A percentile compares a stretch with the other conserved stretches of the same genome.
phyloP scores from a whole-genome alignment of 2,113 vertebrate species.

The Dicentrarchus labrax region DNA sequence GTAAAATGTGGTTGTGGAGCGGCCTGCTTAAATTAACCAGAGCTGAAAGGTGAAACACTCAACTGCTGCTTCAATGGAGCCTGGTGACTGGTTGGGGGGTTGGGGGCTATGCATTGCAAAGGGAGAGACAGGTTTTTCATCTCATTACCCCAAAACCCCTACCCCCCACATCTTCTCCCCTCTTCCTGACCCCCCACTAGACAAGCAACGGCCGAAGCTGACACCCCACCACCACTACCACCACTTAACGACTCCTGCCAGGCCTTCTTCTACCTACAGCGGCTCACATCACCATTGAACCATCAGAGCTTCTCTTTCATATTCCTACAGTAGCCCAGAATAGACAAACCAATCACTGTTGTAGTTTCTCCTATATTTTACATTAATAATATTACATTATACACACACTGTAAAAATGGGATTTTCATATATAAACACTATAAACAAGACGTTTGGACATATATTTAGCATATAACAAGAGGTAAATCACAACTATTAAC shows the following conservation, averaged over 20 bases:
- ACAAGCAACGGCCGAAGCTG: slow-evolving; percentile 56
- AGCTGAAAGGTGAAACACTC: slow-evolving; percentile 74
- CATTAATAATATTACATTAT: too few species aligned
- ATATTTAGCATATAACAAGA: not conserved
- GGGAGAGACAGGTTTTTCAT: slow-evolving; percentile 56
- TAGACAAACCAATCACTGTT: too few species aligned
- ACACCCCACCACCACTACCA: slow-evolving; percentile 16
- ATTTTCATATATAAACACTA: too few species aligned
- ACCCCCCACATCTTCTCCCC: slow-evolving; percentile 13
- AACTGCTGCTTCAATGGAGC: slow-evolving; percentile 57
- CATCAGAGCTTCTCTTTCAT: not conserved
- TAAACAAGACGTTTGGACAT: not conserved
- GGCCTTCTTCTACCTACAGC: slow-evolving; percentile 37
- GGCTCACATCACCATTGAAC: slow-evolving; percentile 25
- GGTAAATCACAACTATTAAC: not conserved
- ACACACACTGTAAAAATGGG: too few species aligned
- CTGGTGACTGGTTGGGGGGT: slow-evolving; percentile 49
- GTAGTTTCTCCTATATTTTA: too few species aligned
- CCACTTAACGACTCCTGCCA: slow-evolving; percentile 41
- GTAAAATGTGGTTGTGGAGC: slow-evolving; percentile 57
- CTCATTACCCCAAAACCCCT: slow-evolving; percentile 44
- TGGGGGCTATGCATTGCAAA: slow-evolving; percentile 43
- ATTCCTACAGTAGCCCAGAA: too few species aligned
- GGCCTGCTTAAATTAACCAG: slow-evolving; percentile 64
- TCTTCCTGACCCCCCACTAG: slow-evolving; percentile 65